Base-by-base conservation (phyloP, 2,888 invertebrate species). In the Teleiodes luculella region DNA sequence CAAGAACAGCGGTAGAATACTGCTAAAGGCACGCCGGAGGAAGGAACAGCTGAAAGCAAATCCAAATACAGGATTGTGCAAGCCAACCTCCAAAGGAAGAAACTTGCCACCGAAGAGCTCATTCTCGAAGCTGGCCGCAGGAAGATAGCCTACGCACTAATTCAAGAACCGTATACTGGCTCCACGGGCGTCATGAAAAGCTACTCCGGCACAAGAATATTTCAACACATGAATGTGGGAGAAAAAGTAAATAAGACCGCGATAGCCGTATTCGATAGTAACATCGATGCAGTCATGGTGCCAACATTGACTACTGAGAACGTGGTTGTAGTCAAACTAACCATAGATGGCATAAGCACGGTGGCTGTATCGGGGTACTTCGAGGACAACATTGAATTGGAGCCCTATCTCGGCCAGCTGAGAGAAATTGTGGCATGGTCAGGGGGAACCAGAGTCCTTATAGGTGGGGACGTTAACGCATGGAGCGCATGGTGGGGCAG, bases 381-480 rank as follows among this genome's bases (percentile, higher is more conserved):
- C 7, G 60, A 60, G n/a, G 49, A 20, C 1, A 16, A 39, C 6
- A 7, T 36, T 14, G 46, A 52, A 0, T 49, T 57, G 1, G 54
- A 53, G 1, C 58, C 56, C 6, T 53, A 58, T 36, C 2, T 57
- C 5, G 33, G 41, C 0, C 37, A 46, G 1, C 11, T 60, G n/a
- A 28, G 16, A 16, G 28, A 13, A 7, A 30, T 53, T 11, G 8
- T 18, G 8, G 6, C 20, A 8, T 16, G 49, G 33, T 4, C 54
- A 1, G 46, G 20, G 28, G 31, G 16, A 1, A 31, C 30, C 8
- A 56, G 43, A 3, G 1, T 60, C 7, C 30, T 62, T 1, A 31
- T 66, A n/a, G 65, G 53, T 14, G 64, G 64, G 0, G 66, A 64
- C 43, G 53, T 47, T 5, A 66, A 66, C 24, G 59, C 65, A 0